These are phyloP conservation scores for Globodera rostochiensis DNA, from an alignment of 1,140 invertebrate genomes.

Conservation along the genomic window DNA sequence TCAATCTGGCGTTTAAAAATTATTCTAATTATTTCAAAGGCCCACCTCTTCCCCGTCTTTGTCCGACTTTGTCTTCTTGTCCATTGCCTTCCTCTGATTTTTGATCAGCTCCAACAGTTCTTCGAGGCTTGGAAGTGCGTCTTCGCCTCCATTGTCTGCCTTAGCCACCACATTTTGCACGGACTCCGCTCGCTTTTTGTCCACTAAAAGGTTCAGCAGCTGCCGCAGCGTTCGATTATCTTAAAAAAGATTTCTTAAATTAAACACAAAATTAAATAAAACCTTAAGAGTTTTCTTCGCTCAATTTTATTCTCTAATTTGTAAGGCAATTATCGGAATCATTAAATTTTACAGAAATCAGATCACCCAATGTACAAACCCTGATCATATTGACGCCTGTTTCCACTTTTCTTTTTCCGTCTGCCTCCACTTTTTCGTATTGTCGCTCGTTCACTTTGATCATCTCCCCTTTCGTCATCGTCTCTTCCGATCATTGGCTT, in stretches of 20 bases:
- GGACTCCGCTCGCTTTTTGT: not conserved
- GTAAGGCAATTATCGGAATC: no score
- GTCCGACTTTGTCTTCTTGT: not conserved
- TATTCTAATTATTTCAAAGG: no score
- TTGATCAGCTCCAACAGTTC: slow-evolving; percentile 12
- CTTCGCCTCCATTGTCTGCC: not conserved
- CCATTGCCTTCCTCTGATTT: not conserved
- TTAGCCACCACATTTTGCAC: not conserved
- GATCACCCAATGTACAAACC: not conserved
- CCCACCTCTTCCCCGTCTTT: not conserved
- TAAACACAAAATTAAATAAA: no score
- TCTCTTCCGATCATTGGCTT: not conserved
- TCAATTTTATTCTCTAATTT: no score
- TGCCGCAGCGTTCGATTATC: not conserved
- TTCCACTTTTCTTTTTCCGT: not conserved
- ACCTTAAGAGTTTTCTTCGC: no score
- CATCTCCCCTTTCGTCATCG: not conserved
- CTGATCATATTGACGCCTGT: not conserved
- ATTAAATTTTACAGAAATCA: no score
- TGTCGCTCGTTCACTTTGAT: not conserved
- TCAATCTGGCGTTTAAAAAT: no score
- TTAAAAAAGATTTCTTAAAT: not conserved
- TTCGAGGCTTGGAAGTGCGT: not conserved
- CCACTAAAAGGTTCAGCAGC: not conserved
- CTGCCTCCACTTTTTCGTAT: not conserved